Base-by-base conservation (phyloP, 2,888 invertebrate species). In the Choristoneura rosaceana region DNA sequence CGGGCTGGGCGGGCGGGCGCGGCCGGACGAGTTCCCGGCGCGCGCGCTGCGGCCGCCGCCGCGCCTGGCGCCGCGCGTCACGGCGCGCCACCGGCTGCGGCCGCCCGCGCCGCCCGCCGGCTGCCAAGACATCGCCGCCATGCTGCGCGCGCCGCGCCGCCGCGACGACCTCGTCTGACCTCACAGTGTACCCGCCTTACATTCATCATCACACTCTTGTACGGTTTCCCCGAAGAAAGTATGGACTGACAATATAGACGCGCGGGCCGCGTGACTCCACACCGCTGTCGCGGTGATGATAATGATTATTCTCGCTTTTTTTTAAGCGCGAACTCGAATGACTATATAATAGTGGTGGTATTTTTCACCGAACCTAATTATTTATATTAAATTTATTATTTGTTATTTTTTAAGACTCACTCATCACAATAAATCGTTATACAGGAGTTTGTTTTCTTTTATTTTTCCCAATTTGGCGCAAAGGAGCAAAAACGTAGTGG, bases 1-100 rank as follows among this genome's bases (percentile, higher is more conserved):
- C 78, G 92, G 91, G 17, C 77, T 90, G 38, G 92, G 92, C 12
- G 90, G 91, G 0, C 89, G 87, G 75, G 84, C 84, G 33, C 90
- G 85, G 79, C 81, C 83, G 89, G 69, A 74, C 79, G 25, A 3
- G 33, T 50, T 47, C 58, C 71, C 70, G 66, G 9, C 55, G 10
- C 66, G 60, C 12, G 25, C 38, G 41, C n/a, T 50, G 1, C 65
- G 60, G 0, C 25, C 79, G 80, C 82, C 90, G 64, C 80, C 80
- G 66, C 25, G 45, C 17, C 14, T 4, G 80, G 82, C 90, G 64
- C 80, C 80, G 66, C 25, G 45, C n/a, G 10, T 4, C 52, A 8
- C 66, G n/a, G 50, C 62, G 45, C 45, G 25, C 52, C 38, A 41
- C 47, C 66, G 41, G 58, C 62, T 68, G 10, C 10, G 45, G 43